Percentiles rank a stretch among this genome's conserved stretches.
Evolutionary conservation across 1,140 invertebrate genomes (phyloP).

Genomic region (Trichonephila inaurata): DNA sequence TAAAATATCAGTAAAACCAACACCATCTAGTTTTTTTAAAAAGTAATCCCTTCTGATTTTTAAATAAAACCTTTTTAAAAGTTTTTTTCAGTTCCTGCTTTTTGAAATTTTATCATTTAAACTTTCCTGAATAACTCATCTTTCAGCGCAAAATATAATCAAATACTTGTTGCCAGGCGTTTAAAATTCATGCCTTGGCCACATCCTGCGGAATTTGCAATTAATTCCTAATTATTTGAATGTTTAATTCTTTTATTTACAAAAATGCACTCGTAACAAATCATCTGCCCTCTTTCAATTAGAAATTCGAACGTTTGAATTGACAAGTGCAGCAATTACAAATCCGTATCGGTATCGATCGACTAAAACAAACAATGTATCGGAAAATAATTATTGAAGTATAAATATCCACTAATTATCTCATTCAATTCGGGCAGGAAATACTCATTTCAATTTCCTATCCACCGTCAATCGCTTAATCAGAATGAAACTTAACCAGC

Average conservation of each 20-base stretch:
- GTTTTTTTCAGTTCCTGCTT: too few species aligned
- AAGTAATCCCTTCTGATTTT: too few species aligned
- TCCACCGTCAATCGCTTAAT: slow-evolving; percentile 37
- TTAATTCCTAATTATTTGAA: not conserved
- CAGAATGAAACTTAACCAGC: slow-evolving; percentile 63
- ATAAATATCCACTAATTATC: slow-evolving; percentile 63
- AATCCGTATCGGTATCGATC: slow-evolving; percentile 28
- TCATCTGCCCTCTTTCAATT: not conserved
- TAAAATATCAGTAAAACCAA: too few species aligned
- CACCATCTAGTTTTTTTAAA: too few species aligned
- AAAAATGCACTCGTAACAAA: not conserved
- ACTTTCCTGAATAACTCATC: too few species aligned
- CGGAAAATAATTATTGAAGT: slow-evolving; percentile 54
- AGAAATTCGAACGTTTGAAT: not conserved
- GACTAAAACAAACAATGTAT: slow-evolving; percentile 35
- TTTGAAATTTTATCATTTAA: too few species aligned
- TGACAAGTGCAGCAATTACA: not conserved
- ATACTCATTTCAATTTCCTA: slow-evolving; percentile 56
- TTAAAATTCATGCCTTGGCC: too few species aligned
- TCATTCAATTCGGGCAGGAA: slow-evolving; percentile 27
- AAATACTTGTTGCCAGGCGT: too few species aligned
- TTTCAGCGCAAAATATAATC: too few species aligned
- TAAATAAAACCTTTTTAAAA: too few species aligned
- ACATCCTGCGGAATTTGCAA: too few species aligned
- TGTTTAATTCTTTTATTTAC: not conserved